Percentiles rank a stretch among this genome's conserved stretches.
phyloP scores from a whole-genome alignment of 1,140 invertebrate genomes.

The Drosophila orena region DNA sequence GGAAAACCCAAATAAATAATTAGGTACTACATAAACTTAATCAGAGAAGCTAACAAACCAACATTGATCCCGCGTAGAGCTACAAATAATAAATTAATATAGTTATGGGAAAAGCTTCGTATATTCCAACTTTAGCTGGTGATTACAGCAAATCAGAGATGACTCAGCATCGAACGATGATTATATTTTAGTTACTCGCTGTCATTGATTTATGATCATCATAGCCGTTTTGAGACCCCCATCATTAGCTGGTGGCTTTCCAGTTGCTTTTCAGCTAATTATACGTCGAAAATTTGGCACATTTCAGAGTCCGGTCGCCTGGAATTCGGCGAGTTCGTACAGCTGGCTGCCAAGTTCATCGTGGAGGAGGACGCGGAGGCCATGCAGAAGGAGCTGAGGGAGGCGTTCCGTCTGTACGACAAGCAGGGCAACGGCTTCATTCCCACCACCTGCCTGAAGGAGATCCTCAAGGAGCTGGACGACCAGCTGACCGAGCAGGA shows the following conservation, averaged over 20 bases:
- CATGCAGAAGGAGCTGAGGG: slow-evolving; percentile 95
- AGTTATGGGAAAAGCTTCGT: neutral
- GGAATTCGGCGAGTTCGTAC: slow-evolving; percentile 98
- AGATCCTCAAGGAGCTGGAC: slow-evolving; percentile 96
- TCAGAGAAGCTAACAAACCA: too few relatives aligned
- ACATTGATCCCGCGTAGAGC: too few relatives aligned
- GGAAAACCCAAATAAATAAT: too few relatives aligned
- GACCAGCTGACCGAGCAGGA: slow-evolving; percentile 96
- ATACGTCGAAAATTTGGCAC: slow-evolving; percentile 12
- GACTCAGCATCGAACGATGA: slow-evolving; percentile 25
- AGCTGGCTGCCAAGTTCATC: slow-evolving; percentile 96
- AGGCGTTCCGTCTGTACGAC: slow-evolving; percentile 96
- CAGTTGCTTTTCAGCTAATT: slow-evolving; percentile 32
- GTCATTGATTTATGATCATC: slow-evolving; percentile 54
- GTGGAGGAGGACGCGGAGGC: slow-evolving; percentile 97
- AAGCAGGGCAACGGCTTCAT: slow-evolving; percentile 98
- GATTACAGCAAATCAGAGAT: slow-evolving; percentile 3
- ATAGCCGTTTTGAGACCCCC: neutral
- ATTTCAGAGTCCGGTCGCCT: slow-evolving; percentile 94
- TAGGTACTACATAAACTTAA: too few relatives aligned
- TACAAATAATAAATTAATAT: neutral
- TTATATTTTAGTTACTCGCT: slow-evolving; percentile 15
- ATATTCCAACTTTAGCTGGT: neutral
- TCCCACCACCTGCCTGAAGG: slow-evolving; percentile 95
- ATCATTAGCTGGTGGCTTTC: slow-evolving; percentile 25